Evolutionary conservation across 2,888 invertebrate genomes (phyloP).

Genomic region (Ischnura elegans): DNA sequence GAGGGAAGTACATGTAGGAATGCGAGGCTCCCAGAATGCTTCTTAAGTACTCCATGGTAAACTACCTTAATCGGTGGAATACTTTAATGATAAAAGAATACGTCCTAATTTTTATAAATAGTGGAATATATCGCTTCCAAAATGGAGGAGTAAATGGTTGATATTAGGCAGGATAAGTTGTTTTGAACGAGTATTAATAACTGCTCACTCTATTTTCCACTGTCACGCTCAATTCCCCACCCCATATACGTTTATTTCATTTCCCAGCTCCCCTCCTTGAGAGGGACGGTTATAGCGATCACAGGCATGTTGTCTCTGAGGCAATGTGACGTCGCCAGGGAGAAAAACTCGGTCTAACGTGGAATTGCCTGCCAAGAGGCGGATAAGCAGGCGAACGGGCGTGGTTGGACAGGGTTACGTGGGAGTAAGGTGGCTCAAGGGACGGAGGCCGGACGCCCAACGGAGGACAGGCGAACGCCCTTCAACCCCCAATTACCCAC

Average conservation of each 20-base stretch:
- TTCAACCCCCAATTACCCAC: background rate
- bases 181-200: no score
- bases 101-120: no score
- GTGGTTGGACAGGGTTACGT: background rate
- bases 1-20: no score
- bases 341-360: constrained; percentile 20
- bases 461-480: background rate
- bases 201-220: no score
- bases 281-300: background rate
- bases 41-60: no score
- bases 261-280: background rate
- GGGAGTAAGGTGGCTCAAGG: background rate
- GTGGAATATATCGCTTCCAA: no score
- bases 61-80: no score
- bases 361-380: constrained; percentile 26
- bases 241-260: background rate
- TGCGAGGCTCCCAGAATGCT: no score
- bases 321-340: background rate
- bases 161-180: no score
- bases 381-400: background rate
- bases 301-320: background rate
- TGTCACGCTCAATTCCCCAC: background rate
- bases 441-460: background rate
- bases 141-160: no score
- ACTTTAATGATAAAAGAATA: no score